phyloP scores from a whole-genome alignment of 2,797 vertebrate species.

The Notolabrus celidotus region DNA sequence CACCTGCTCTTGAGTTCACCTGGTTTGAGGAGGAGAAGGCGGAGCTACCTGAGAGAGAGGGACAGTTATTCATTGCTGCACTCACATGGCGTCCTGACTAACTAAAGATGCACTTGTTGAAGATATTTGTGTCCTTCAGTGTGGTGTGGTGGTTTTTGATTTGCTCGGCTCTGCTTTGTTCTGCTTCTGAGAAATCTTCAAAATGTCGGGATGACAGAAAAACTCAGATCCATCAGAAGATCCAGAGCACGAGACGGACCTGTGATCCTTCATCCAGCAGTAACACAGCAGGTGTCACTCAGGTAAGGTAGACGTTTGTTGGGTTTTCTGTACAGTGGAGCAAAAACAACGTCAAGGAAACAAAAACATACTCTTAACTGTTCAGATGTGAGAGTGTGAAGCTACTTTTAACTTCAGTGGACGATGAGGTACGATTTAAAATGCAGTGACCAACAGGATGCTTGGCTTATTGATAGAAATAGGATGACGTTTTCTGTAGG shows the following conservation, averaged over 20 bases:
- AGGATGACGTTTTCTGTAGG: too few species aligned
- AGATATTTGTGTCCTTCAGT: slow-evolving; percentile 32
- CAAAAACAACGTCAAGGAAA: too few species aligned
- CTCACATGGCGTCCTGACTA: slow-evolving; percentile 41
- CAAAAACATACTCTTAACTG: too few species aligned
- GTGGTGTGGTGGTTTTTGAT: slow-evolving; percentile 59
- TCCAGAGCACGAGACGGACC: slow-evolving; percentile 34
- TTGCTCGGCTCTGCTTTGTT: slow-evolving; percentile 52
- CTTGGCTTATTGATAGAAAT: too few species aligned
- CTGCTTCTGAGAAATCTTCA: slow-evolving; percentile 6
- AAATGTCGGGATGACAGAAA: slow-evolving; percentile 11
- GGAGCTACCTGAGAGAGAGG: neutral
- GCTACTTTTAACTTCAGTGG: too few species aligned
- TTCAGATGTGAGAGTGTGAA: too few species aligned
- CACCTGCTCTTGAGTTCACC: slow-evolving; percentile 19
- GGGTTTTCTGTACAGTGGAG: neutral
- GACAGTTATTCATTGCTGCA: neutral
- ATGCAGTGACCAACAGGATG: too few species aligned
- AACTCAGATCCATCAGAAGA: slow-evolving; percentile 11
- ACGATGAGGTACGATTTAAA: too few species aligned
- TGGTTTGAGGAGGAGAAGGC: slow-evolving; percentile 5
- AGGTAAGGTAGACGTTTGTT: slow-evolving; percentile 41
- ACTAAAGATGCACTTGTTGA: slow-evolving; percentile 36
- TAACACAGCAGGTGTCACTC: slow-evolving; percentile 33
- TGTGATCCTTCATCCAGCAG: slow-evolving; percentile 58